Conservation (phyloP, 2,797 vertebrate genomes). For the Loriculus beryllinus region DNA sequence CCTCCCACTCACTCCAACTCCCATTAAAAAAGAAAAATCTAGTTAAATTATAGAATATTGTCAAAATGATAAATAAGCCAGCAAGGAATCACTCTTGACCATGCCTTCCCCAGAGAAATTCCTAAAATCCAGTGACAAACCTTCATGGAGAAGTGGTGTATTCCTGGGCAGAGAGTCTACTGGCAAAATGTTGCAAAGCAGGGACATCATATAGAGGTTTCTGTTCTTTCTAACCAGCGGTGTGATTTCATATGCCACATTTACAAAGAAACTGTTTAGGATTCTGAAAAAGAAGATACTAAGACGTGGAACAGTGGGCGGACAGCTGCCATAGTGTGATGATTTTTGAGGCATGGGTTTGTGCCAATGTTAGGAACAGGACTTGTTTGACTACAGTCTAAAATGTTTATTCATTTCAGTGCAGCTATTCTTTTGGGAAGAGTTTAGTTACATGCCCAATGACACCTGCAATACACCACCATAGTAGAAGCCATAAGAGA, state of each 20-base stretch:
- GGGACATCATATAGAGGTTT: not conserved
- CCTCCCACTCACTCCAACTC: not conserved
- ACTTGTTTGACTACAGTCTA: not conserved
- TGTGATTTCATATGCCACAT: not conserved
- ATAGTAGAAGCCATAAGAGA: not conserved
- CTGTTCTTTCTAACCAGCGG: not conserved
- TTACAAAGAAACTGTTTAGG: not conserved
- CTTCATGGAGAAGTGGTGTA: not conserved
- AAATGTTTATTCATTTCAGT: not conserved
- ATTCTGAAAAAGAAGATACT: not conserved
- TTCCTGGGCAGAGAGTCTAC: not conserved
- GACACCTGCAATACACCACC: not conserved
- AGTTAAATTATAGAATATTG: not conserved
- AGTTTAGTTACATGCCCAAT: not conserved
- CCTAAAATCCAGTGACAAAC: not conserved
- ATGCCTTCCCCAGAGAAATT: not conserved
- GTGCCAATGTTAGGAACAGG: not conserved
- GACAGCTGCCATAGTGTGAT: not conserved
- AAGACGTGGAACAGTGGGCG: not conserved
- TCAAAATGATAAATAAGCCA: not conserved
- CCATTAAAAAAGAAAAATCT: not conserved
- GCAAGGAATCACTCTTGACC: not conserved
- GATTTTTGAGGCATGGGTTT: not conserved
- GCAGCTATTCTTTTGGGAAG: not conserved
- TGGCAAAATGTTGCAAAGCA: not conserved